phyloP scores from a whole-genome alignment of 2,888 invertebrate species.

The Caradrina kadenii region DNA sequence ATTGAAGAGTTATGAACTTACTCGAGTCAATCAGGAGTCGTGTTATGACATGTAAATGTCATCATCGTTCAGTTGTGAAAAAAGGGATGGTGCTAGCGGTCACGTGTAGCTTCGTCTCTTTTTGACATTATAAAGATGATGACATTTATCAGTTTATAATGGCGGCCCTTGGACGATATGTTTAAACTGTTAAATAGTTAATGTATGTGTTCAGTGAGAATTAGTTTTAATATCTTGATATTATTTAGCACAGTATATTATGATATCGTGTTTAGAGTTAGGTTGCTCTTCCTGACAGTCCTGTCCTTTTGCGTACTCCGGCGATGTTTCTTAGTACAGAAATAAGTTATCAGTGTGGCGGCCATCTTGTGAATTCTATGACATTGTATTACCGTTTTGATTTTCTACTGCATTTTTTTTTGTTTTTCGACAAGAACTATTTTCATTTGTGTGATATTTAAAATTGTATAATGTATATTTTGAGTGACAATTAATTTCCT shows the following conservation, averaged over 20 bases:
- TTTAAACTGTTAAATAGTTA: conserved; percentile 66
- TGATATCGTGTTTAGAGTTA: conserved; percentile 71
- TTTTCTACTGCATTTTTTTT: not conserved
- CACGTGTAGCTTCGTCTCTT: not conserved
- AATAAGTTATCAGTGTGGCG: conserved; percentile 30
- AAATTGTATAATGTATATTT: conserved; percentile 47
- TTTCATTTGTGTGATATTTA: conserved; percentile 16
- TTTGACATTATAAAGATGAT: not conserved
- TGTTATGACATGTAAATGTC: not conserved
- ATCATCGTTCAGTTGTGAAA: not conserved
- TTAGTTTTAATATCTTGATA: conserved; percentile 80
- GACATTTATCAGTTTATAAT: not conserved
- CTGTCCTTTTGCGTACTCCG: conserved; percentile 51
- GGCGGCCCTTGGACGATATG: conserved; percentile 30
- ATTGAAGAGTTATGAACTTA: conserved; percentile 27
- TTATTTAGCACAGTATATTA: conserved; percentile 75
- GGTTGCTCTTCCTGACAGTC: conserved; percentile 72
- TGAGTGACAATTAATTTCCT: conserved; percentile 17
- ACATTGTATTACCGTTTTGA: conserved; percentile 9
- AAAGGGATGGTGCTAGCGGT: not conserved
- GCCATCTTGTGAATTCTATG: conserved; percentile 18
- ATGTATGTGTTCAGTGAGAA: conserved; percentile 85
- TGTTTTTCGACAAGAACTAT: not conserved
- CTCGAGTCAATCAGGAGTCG: conserved; percentile 26
- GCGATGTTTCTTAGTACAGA: conserved; percentile 58